Evolutionary conservation across 2,113 vertebrate genomes (phyloP), one percentile per base, ranked within the genome.

Genomic region (Nymphicus hollandicus): DNA sequence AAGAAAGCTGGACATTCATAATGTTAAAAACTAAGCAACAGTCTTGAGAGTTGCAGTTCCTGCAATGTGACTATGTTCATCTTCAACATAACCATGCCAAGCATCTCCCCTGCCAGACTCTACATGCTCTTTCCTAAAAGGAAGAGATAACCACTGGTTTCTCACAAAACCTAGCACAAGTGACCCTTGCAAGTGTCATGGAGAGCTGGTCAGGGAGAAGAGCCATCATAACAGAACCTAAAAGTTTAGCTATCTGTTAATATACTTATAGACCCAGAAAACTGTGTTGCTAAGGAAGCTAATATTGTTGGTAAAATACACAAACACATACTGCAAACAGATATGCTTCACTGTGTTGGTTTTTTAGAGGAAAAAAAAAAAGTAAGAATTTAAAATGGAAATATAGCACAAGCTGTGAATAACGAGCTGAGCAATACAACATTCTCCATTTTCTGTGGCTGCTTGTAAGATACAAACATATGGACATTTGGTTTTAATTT

Each of bases 341-440:
- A 53, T 44, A 41, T 3, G 12, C 35, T 64, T 63, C n/a, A 19
- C n/a, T 63, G 76, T 2, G 0, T 0, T 55, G 17, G 1, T 6
- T 91, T 61, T 74, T 29, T 2, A 49, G 23, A 72, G 37, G 3
- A 31, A 46, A 73, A 76, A 76, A 76, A 18, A 6, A 5, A 3
- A 2, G 6, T 31, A 7, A 65, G 78, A 50, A 53, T 58, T 85
- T 72, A 53, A 94, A 95, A 89, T 35, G 90, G 85, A 82, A 97
- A 82, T 1, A 43, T 35, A 93, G 92, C 84, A 78, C 86, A 91
- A 60, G 44, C 76, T 80, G 70, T 85, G 88, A 95, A 93, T 95
- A 94, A 95, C 58, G 91, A 97, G 86, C 89, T 93, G 81, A 93
- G 88, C 88, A 88, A 89, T 29, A 52, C 78, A 63, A 81, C 73